phyloP scores from a whole-genome alignment of 2,888 invertebrate genomes.

The Andrena trimmerana region DNA sequence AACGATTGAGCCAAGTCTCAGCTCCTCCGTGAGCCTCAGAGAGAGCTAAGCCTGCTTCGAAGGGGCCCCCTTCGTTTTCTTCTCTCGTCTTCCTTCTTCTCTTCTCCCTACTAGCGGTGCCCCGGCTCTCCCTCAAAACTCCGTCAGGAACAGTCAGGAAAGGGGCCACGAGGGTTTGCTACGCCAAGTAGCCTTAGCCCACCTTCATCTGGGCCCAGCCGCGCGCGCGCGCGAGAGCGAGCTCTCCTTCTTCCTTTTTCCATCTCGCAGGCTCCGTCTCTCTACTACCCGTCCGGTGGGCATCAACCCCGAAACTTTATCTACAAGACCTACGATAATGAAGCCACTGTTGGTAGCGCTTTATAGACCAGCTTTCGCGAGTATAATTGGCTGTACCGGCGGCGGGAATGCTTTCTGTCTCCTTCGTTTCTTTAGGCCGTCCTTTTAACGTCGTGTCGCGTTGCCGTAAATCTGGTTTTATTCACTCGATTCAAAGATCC shows the following conservation, averaged over 20 bases:
- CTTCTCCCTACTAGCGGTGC: slow-evolving; percentile 42
- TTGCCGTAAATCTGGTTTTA: slow-evolving; percentile 30
- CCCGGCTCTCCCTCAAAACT: slow-evolving; percentile 64
- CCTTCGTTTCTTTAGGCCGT: neutral
- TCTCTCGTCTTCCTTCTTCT: slow-evolving; percentile 58
- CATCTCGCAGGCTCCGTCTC: slow-evolving; percentile 23
- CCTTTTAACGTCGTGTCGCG: neutral
- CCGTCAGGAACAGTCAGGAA: slow-evolving; percentile 71
- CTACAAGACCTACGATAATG: slow-evolving; percentile 73
- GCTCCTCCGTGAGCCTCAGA: slow-evolving; percentile 70
- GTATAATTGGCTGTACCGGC: slow-evolving; percentile 24
- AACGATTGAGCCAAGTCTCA: slow-evolving; percentile 73
- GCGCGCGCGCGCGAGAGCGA: slow-evolving; percentile 18
- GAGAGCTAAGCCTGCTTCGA: slow-evolving; percentile 72
- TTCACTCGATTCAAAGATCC: slow-evolving; percentile 6
- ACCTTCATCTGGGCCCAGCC: slow-evolving; percentile 45
- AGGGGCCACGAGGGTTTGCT: slow-evolving; percentile 69
- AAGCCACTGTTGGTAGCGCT: slow-evolving; percentile 76
- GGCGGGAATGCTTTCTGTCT: neutral
- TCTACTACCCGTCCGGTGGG: slow-evolving; percentile 64
- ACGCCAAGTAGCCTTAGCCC: slow-evolving; percentile 68
- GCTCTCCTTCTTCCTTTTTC: slow-evolving; percentile 44
- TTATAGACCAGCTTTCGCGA: slow-evolving; percentile 28
- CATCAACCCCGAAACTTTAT: slow-evolving; percentile 64
- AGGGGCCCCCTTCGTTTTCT: slow-evolving; percentile 59